Evolutionary conservation across 2,797 vertebrate genomes (phyloP), one percentile per base, ranked within the genome.

Genomic region (Calcarius lapponicus): DNA sequence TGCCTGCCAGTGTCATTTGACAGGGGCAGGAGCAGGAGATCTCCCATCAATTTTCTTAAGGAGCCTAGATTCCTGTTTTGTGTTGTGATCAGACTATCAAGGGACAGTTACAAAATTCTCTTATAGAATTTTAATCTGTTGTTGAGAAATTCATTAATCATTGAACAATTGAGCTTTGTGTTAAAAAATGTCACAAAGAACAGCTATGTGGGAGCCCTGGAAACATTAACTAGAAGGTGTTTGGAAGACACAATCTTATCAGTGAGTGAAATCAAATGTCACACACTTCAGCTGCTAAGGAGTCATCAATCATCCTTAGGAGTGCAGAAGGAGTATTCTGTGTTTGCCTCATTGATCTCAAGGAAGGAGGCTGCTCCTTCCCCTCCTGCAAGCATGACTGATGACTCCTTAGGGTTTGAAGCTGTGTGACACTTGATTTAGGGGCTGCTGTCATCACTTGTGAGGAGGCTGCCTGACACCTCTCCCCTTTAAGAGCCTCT

Each of bases 161-260:
- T 91, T 79, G 65, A 91, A 92, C 91, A 95, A 83, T 70, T 90
- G 86, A 80, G 79, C 86, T 93, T 95, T 97, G 91, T 96, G 80
- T 73, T 84, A 89, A 84, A 91, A 76, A 88, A 61, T 2, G 3
- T 60, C 79, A 84, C 73, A 76, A 71, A 75, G 66, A 80, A 45
- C 54, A 65, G 84, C 65, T 90, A 62, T 79, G 45, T 75, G 87
- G 48, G 56, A 36, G 38, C 89, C 56, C 65, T 91, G 53, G 80
- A 94, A 96, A 93, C 79, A 92, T 96, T 93, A 96, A 91, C 76
- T 93, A 80, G 86, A 82, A 94, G 90, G 86, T 97, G 86, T 96
- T 95, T 83, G 74, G 90, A 71, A 90, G 92, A 92, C 85, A 94
- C 75, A 91, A 13, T 94, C 91, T 96, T 96, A 97, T 96, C 96